phyloP scores from a whole-genome alignment of 2,888 invertebrate genomes.

The Labia minor region DNA sequence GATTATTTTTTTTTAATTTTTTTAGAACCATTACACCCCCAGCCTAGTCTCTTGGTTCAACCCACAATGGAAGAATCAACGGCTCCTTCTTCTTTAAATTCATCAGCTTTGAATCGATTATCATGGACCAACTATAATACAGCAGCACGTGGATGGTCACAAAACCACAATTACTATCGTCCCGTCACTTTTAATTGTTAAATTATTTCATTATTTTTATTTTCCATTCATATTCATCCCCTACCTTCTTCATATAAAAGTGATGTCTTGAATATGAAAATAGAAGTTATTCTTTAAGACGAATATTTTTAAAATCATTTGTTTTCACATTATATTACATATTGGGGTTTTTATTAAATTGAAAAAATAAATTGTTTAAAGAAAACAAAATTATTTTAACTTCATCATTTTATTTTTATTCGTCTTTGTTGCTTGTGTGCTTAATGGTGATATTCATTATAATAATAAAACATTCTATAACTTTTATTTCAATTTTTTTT shows the following conservation, averaged over 20 bases:
- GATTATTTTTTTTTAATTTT: too few relatives aligned
- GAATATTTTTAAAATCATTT: not conserved
- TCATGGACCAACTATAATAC: slow-evolving; percentile 60
- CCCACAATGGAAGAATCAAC: slow-evolving; percentile 37
- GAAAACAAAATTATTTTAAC: not conserved
- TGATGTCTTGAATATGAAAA: not conserved
- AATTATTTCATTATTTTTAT: not conserved
- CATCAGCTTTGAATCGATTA: slow-evolving; percentile 29
- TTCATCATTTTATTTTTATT: not conserved
- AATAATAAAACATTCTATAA: slow-evolving; percentile 5
- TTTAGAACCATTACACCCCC: not conserved
- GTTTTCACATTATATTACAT: too few relatives aligned
- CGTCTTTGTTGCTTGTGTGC: slow-evolving; percentile 1
- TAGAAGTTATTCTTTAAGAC: not conserved
- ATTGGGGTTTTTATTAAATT: too few relatives aligned
- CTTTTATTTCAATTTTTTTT: not conserved
- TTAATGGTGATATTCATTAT: not conserved
- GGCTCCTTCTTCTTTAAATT: slow-evolving; percentile 36
- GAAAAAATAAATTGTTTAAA: not conserved
- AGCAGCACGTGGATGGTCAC: slow-evolving; percentile 72
- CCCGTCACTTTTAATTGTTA: slow-evolving; percentile 54
- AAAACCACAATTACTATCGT: slow-evolving; percentile 55
- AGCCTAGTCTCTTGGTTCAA: not conserved
- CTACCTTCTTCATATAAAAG: not conserved
- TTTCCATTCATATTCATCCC: slow-evolving; percentile 25